Conservation (phyloP, 1,140 invertebrate species). For the Portunus trituberculatus region DNA sequence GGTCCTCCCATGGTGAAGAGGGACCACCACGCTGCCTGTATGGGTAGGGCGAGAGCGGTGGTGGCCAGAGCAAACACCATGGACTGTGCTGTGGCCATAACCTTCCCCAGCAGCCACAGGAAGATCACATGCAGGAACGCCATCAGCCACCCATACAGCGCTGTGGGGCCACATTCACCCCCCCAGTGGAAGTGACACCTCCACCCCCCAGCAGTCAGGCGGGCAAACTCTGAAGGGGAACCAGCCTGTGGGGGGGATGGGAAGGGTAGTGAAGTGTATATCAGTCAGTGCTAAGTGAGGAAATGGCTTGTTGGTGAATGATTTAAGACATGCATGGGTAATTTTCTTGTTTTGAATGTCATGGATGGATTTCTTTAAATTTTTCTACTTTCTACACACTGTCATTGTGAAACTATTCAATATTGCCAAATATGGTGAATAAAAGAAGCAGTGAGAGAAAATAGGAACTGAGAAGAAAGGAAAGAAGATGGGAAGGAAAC, state of each 20-base stretch:
- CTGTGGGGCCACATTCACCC: constrained; percentile 56
- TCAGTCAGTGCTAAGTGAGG: too few species aligned
- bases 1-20: constrained; percentile 64
- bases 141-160: constrained; percentile 68
- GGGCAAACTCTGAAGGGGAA: constrained; percentile 62
- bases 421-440: too few species aligned
- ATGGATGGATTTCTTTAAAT: too few species aligned
- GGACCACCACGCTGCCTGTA: constrained; percentile 72
- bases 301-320: too few species aligned
- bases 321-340: too few species aligned
- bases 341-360: too few species aligned
- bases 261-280: neutral
- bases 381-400: too few species aligned
- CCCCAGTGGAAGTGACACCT: constrained; percentile 70
- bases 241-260: constrained; percentile 59
- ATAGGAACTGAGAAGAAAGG: too few species aligned
- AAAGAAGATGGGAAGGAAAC: too few species aligned
- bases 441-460: too few species aligned
- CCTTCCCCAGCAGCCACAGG: constrained; percentile 56
- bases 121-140: constrained; percentile 37
- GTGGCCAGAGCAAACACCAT: constrained; percentile 65
- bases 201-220: constrained; percentile 47
- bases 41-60: constrained; percentile 65
- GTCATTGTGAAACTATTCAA: too few species aligned
- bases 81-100: constrained; percentile 43